phyloP scores from a whole-genome alignment of 1,140 invertebrate species.

The Aphelenchoides fujianensis region DNA sequence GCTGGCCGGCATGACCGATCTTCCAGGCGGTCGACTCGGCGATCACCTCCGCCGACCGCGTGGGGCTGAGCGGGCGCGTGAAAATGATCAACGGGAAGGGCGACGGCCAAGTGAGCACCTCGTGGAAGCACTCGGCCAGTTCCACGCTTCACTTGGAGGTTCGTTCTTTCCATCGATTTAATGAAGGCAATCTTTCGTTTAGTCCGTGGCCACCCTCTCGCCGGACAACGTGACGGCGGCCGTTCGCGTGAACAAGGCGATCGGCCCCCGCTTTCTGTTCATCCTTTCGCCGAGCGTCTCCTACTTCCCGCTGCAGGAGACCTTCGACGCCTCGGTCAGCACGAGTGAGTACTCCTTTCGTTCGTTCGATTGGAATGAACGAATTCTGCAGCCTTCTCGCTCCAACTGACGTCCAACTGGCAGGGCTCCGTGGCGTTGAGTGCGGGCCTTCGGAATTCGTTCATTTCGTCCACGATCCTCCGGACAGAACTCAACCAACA shows the following conservation, averaged over 20 bases:
- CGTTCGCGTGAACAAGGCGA: slow-evolving; percentile 28
- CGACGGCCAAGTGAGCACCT: slow-evolving; percentile 40
- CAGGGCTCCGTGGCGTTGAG: slow-evolving; percentile 49
- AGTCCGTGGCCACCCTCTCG: slow-evolving; percentile 32
- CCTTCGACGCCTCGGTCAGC: slow-evolving; percentile 34
- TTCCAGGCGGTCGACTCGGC: slow-evolving; percentile 53
- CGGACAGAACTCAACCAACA: slow-evolving; percentile 54
- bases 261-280: slow-evolving; percentile 32
- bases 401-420: slow-evolving; percentile 39
- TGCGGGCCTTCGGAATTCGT: slow-evolving; percentile 21
- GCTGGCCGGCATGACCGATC: slow-evolving; percentile 45
- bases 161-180: background rate
- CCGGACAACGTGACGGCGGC: slow-evolving; percentile 29
- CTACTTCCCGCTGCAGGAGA: slow-evolving; percentile 32
- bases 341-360: slow-evolving; percentile 34
- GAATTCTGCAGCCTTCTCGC: slow-evolving; percentile 41
- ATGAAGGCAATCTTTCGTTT: slow-evolving; percentile 20
- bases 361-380: background rate
- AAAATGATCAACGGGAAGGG: slow-evolving; percentile 50
- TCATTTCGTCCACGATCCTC: slow-evolving; percentile 47
- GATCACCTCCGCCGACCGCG: slow-evolving; percentile 46
- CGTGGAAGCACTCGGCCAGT: slow-evolving; percentile 43
- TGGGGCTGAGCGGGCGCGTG: slow-evolving; percentile 47
- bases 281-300: slow-evolving; percentile 50
- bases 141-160: slow-evolving; percentile 44